phyloP scores from a whole-genome alignment of 2,888 invertebrate species.

The Lypha dubia region DNA sequence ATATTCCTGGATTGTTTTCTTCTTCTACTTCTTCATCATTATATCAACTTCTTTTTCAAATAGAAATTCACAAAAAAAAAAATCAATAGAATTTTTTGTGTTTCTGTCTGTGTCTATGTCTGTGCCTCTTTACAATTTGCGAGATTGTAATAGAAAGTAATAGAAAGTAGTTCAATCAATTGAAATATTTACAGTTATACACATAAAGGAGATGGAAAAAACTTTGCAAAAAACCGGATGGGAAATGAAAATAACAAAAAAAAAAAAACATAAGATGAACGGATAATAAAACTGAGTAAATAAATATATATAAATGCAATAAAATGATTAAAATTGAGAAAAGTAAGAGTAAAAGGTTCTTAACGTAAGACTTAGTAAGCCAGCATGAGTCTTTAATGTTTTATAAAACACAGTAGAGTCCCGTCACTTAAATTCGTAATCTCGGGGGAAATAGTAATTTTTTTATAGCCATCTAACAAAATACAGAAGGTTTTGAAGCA shows the following conservation, averaged over 20 bases:
- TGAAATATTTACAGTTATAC: background rate
- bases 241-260: background rate
- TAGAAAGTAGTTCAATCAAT: conserved; percentile 40
- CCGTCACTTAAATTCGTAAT: too few species aligned
- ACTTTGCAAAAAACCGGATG: background rate
- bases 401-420: too few species aligned
- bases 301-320: background rate
- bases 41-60: background rate
- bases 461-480: too few species aligned
- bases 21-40: background rate
- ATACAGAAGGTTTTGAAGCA: too few species aligned
- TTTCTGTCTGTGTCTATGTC: background rate
- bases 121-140: background rate
- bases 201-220: conserved; percentile 6
- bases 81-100: conserved; percentile 35
- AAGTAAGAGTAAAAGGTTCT: background rate
- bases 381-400: too few species aligned
- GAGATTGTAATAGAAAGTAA: conserved; percentile 6
- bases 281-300: conserved; percentile 7
- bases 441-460: too few species aligned
- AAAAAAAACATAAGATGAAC: conserved; percentile 10
- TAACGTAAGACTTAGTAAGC: background rate
- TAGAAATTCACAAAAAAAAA: conserved; percentile 11
- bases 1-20: background rate
- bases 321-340: conserved; percentile 2